Conservation (phyloP, 53 echinoderm and acorn worm genomes). For the Antedon mediterranea region DNA sequence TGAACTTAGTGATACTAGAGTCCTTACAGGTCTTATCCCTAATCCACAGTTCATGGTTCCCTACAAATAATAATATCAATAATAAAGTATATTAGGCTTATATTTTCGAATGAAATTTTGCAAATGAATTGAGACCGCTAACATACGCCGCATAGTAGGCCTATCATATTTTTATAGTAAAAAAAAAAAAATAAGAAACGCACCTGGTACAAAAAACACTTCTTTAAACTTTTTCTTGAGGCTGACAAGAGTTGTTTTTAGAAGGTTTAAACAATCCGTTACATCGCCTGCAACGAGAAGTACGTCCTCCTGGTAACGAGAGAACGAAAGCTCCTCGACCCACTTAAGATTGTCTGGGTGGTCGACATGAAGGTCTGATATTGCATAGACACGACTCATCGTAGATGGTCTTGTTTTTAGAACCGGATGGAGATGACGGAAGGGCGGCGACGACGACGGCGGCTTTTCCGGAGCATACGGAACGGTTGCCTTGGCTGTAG, state of each 20-base stretch:
- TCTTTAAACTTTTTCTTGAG: constrained; percentile 68
- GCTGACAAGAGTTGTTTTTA: constrained; percentile 41
- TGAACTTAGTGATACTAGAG: constrained; percentile 62
- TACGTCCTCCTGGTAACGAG: constrained; percentile 55
- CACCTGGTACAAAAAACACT: constrained; percentile 95
- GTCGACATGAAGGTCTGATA: constrained; percentile 95
- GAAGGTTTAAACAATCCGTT: constrained; percentile 44
- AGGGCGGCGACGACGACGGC: neutral
- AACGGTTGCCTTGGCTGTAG: neutral
- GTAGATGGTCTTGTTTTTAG: neutral
- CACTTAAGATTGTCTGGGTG: constrained; percentile 57
- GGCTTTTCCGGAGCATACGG: neutral
- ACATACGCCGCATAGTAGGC: too few species aligned
- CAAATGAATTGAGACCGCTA: too few species aligned
- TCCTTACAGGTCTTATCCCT: constrained; percentile 34
- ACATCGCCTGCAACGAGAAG: constrained; percentile 85
- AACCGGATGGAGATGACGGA: too few species aligned
- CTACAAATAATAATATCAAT: constrained; percentile 10
- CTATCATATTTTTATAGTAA: too few species aligned
- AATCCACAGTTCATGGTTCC: constrained; percentile 93
- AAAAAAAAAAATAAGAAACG: neutral
- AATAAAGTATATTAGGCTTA: too few species aligned
- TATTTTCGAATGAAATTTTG: too few species aligned
- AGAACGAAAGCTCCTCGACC: constrained; percentile 42
- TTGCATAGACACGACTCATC: constrained; percentile 86